Evolutionary conservation across 1,140 invertebrate species (phyloP).

Genomic region (Carposina sasakii): DNA sequence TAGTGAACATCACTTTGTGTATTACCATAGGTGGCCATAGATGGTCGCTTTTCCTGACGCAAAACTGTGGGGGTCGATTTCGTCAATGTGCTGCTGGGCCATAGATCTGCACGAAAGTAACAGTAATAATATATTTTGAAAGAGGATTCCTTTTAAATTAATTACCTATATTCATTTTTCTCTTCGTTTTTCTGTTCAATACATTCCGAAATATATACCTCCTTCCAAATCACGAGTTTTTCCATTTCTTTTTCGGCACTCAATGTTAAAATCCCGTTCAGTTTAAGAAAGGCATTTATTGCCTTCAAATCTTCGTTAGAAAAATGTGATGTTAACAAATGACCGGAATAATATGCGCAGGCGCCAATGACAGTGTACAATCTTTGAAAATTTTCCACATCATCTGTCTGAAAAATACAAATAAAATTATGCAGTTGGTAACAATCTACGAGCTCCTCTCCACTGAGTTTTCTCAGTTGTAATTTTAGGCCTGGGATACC

Average conservation of each 20-base stretch:
- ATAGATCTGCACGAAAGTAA: too few species aligned
- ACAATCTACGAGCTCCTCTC: too few species aligned
- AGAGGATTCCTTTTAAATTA: too few species aligned
- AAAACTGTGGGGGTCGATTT: too few species aligned
- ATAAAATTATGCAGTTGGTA: too few species aligned
- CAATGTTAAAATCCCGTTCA: slow-evolving; percentile 79
- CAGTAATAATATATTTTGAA: too few species aligned
- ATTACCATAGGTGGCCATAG: too few species aligned
- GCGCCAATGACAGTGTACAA: slow-evolving; percentile 84
- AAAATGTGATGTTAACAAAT: slow-evolving; percentile 82
- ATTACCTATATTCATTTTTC: slow-evolving; percentile 61
- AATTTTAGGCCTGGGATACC: too few species aligned
- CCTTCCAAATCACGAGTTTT: slow-evolving; percentile 83
- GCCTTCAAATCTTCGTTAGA: slow-evolving; percentile 80
- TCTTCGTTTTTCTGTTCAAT: slow-evolving; percentile 46
- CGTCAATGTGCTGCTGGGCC: too few species aligned
- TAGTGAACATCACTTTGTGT: too few species aligned
- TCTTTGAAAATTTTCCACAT: slow-evolving; percentile 83
- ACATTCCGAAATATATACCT: slow-evolving; percentile 75
- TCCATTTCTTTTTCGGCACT: slow-evolving; percentile 77
- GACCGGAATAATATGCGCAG: slow-evolving; percentile 81
- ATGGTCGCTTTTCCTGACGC: too few species aligned
- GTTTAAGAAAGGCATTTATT: slow-evolving; percentile 79
- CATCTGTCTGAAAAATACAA: slow-evolving; percentile 79
- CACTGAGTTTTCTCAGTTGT: too few species aligned